Percentiles rank a stretch among this genome's conserved stretches.
Evolutionary conservation across 2,113 vertebrate species (phyloP).

Genomic region (Gymnobelideus leadbeateri): DNA sequence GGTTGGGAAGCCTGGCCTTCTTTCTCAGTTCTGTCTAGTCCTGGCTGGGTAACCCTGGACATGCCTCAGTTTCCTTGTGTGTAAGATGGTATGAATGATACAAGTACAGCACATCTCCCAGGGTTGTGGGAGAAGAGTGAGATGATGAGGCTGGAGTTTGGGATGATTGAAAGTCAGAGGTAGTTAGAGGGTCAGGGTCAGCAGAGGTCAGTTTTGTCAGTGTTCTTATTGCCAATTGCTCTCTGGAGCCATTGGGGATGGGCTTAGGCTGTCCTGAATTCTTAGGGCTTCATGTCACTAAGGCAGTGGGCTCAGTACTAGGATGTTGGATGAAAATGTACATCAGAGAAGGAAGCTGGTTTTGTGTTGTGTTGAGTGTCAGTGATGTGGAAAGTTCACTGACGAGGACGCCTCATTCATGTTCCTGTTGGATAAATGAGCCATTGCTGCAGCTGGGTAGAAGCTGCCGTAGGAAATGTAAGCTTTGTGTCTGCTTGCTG

Average conservation of each 20-base stretch:
- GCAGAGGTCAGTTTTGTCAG: not conserved
- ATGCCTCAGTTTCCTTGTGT: not conserved
- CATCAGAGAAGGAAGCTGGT: not conserved
- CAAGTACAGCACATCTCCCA: not conserved
- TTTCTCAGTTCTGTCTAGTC: no score
- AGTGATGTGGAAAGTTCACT: not conserved
- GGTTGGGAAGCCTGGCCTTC: no score
- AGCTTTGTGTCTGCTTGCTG: not conserved
- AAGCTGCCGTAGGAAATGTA: not conserved
- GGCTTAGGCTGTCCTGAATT: not conserved
- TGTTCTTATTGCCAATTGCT: fast-evolving
- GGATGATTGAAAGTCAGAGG: not conserved
- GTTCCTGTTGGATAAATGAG: not conserved
- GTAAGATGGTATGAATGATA: not conserved
- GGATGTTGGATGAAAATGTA: not conserved
- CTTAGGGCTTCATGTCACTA: not conserved
- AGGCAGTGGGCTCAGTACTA: fast-evolving
- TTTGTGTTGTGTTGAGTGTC: not conserved
- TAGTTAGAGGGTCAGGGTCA: not conserved
- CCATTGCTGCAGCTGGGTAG: not conserved
- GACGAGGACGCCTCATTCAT: not conserved
- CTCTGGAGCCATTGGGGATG: not conserved
- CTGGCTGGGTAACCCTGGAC: not conserved
- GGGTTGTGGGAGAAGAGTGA: not conserved
- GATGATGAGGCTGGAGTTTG: not conserved